Evolutionary conservation across 2,797 vertebrate genomes (phyloP).

Genomic region (Taenioides sp.): DNA sequence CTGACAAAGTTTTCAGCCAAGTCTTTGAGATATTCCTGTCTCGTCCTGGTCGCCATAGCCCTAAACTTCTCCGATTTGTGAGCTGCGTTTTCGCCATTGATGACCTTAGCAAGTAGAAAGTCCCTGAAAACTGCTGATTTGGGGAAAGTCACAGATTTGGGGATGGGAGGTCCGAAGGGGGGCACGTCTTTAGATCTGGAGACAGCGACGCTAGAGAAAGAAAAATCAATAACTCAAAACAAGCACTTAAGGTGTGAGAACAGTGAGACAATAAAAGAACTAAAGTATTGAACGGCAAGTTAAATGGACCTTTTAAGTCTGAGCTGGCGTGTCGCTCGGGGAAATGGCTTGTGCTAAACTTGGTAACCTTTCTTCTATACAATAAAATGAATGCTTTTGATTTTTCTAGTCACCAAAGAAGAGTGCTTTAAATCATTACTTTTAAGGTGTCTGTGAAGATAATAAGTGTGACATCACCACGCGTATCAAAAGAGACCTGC

Average conservation of each 20-base stretch:
- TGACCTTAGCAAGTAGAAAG: constrained; percentile 98
- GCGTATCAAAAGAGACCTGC: constrained; percentile 59
- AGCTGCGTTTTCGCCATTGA: constrained; percentile 96
- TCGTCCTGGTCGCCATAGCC: constrained; percentile 94
- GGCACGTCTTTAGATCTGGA: constrained; percentile 98
- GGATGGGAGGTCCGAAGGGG: constrained; percentile 93
- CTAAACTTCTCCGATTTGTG: constrained; percentile 98
- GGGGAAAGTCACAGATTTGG: constrained; percentile 96
- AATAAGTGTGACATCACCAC: constrained; percentile 66
- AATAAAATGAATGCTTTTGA: constrained; percentile 46
- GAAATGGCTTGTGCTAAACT: constrained; percentile 42
- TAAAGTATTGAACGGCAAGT: constrained; percentile 27
- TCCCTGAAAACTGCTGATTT: constrained; percentile 98
- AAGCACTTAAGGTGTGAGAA: constrained; percentile 6
- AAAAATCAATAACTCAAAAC: constrained; percentile 18
- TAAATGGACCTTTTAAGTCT: constrained; percentile 32
- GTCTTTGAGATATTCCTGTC: constrained; percentile 97
- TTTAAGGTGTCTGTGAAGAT: constrained; percentile 73
- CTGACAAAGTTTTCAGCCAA: constrained; percentile 96
- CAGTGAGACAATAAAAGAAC: constrained; percentile 15
- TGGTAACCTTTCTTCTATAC: constrained; percentile 30
- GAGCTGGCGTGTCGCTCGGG: constrained; percentile 42
- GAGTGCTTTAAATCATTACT: constrained; percentile 59
- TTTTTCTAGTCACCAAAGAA: constrained; percentile 53
- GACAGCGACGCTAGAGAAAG: constrained; percentile 86